phyloP scores from a whole-genome alignment of 2,888 invertebrate species.

The Philaethria dido region DNA sequence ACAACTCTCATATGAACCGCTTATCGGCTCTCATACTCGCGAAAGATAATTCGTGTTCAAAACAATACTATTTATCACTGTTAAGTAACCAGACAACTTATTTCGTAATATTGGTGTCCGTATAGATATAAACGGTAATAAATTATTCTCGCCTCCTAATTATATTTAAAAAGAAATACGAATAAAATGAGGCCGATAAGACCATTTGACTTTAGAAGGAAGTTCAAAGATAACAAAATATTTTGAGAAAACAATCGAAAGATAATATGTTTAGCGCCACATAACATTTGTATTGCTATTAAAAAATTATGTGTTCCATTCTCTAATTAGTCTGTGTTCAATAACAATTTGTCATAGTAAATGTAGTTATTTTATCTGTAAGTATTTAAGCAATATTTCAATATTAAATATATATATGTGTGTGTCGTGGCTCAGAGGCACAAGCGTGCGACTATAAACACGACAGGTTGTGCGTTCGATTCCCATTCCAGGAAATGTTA shows the following conservation, averaged over 20 bases:
- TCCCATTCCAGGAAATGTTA: too few relatives aligned
- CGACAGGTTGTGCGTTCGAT: too few relatives aligned
- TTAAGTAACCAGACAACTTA: constrained; percentile 57
- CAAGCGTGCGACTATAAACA: too few relatives aligned
- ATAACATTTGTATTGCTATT: constrained; percentile 24
- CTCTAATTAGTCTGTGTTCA: background rate
- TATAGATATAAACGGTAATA: constrained; percentile 40
- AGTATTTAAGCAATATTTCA: background rate
- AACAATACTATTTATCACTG: constrained; percentile 62
- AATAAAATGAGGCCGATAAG: constrained; percentile 48
- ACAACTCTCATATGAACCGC: constrained; percentile 60
- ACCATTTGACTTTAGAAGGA: constrained; percentile 53
- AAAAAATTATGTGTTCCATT: constrained; percentile 4
- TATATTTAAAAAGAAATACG: constrained; percentile 48
- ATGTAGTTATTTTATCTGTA: background rate
- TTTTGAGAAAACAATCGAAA: constrained; percentile 56
- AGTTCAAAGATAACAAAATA: constrained; percentile 53
- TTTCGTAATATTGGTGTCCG: constrained; percentile 54
- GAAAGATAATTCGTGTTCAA: constrained; percentile 62
- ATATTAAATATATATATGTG: too few relatives aligned
- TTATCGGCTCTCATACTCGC: constrained; percentile 64
- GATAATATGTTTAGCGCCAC: constrained; percentile 50
- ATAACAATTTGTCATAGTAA: background rate
- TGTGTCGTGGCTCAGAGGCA: too few relatives aligned
- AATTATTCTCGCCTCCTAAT: constrained; percentile 39